Conservation (phyloP, 2,797 vertebrate genomes). For the Alcedo quadribrachys region DNA sequence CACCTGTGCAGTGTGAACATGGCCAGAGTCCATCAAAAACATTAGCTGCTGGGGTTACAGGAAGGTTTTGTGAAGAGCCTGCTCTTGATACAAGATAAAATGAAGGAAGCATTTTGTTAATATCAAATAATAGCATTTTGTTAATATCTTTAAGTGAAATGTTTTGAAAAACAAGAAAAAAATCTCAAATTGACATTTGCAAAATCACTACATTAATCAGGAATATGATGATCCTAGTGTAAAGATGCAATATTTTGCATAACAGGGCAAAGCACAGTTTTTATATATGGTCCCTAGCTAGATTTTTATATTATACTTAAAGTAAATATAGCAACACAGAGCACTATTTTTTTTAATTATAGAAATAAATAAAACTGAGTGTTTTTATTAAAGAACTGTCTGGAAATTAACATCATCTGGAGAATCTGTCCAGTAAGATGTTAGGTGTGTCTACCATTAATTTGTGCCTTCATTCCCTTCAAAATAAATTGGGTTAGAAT, state of each 20-base stretch:
- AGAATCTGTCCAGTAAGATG: not conserved
- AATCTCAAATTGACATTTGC: not conserved
- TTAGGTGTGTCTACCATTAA: not conserved
- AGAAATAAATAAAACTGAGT: not conserved
- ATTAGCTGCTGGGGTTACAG: accelerated
- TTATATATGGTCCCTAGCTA: not conserved
- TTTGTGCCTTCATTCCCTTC: not conserved
- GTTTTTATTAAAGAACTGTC: not conserved
- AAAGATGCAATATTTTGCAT: not conserved
- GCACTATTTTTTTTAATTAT: not conserved
- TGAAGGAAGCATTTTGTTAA: too few species aligned
- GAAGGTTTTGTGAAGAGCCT: not conserved
- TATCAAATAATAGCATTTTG: too few species aligned
- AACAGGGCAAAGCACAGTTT: not conserved
- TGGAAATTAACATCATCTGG: not conserved
- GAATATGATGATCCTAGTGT: not conserved
- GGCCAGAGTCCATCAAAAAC: not conserved
- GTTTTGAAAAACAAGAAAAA: not conserved
- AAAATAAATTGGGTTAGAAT: not conserved
- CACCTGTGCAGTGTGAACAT: not conserved
- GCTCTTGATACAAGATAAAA: not conserved
- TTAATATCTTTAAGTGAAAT: not conserved
- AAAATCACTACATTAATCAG: not conserved
- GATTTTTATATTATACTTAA: not conserved
- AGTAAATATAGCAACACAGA: not conserved